These are phyloP conservation scores for Equus quagga DNA, from an alignment of 2,113 vertebrate genomes.

Conservation along the genomic window DNA sequence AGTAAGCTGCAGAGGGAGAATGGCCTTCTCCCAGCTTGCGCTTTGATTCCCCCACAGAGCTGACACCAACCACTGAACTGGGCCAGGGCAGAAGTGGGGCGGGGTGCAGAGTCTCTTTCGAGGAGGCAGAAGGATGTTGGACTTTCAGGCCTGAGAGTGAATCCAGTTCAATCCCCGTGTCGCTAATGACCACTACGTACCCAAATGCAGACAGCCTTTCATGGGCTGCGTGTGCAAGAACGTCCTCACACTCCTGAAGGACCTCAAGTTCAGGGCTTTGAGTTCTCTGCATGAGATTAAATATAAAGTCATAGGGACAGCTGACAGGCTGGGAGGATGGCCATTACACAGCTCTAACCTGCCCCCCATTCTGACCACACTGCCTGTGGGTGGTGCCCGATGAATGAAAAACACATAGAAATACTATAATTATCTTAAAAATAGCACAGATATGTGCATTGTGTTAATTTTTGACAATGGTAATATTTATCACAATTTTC, in stretches of 20 bases:
- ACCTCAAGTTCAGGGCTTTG: neutral
- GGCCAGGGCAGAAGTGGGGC: neutral
- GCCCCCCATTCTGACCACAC: neutral
- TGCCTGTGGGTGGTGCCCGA: too few species aligned
- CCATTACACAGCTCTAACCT: neutral
- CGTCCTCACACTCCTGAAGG: fast-evolving
- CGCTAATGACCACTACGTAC: neutral
- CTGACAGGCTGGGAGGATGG: too few species aligned
- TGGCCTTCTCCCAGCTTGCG: neutral
- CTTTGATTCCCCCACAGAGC: fast-evolving
- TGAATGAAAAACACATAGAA: neutral
- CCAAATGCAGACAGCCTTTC: neutral
- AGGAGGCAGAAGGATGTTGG: neutral
- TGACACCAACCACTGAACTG: neutral
- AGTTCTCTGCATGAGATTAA: neutral
- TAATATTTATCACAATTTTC: neutral
- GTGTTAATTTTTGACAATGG: neutral
- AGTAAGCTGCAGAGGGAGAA: neutral
- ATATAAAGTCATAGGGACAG: neutral
- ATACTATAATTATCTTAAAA: neutral
- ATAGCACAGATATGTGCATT: neutral
- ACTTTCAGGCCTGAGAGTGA: neutral
- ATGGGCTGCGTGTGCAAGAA: too few species aligned
- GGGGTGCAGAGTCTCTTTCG: neutral
- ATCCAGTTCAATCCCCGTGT: neutral